Evolutionary conservation across 1,140 invertebrate genomes (phyloP), one percentile per base, ranked within the genome.

Genomic region (Glomeris maerens): DNA sequence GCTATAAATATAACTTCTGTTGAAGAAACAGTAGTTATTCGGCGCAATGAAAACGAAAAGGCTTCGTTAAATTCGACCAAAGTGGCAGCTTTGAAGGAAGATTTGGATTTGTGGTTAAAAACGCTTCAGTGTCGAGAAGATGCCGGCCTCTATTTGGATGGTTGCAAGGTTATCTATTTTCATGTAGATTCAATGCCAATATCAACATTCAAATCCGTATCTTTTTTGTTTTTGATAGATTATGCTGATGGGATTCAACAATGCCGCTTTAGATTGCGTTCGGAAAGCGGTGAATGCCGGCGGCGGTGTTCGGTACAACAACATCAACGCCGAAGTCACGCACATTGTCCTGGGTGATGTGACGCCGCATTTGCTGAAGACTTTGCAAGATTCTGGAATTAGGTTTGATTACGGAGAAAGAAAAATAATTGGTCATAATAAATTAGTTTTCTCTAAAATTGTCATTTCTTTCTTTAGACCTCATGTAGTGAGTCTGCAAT

Each of bases 101-200:
- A n/a, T n/a, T n/a, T n/a, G n/a, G n/a, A n/a, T n/a, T n/a, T n/a
- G n/a, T n/a, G n/a, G n/a, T n/a, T n/a, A n/a, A n/a, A n/a, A n/a
- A n/a, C n/a, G n/a, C n/a, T n/a, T n/a, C n/a, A n/a, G n/a, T n/a
- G n/a, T n/a, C n/a, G n/a, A 75, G 25, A 66, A 64, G 31, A 71
- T 84, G 14, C 78, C 55, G 85, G 84, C 31, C 66, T 74, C 40
- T 87, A 87, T 62, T 75, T 91, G 38, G 85, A 91, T 67, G 84
- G 84, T 44, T 89, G 82, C 64, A 81, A 80, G 64, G 79, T 84
- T 10, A 7, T 17, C 25, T 17, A 42, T 5, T 21, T 7, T 7
- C 4, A 10, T 42, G 40, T 21, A 21, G 5, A 5, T 5, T 7
- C 17, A 42, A 17, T 17, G 20, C 25, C 25, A 42, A 42, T 5